Percentiles rank a stretch among this genome's conserved stretches.
phyloP scores from a whole-genome alignment of 1,140 invertebrate species.

The Chironomus striatipennis region DNA sequence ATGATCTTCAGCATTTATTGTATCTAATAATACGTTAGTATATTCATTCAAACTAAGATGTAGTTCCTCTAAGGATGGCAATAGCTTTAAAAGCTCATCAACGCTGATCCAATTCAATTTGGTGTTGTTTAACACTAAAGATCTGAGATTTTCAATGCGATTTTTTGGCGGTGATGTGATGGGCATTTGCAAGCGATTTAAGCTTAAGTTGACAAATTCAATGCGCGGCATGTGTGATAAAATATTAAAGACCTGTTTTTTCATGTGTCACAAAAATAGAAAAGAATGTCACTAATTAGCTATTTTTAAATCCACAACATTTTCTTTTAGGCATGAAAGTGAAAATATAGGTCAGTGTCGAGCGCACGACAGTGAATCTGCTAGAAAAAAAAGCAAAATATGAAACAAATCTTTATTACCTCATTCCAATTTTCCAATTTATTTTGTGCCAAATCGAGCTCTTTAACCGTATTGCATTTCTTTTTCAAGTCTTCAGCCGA shows the following conservation, averaged over 20 bases:
- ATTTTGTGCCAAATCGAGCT: slow-evolving; percentile 86
- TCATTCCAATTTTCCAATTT: slow-evolving; percentile 76
- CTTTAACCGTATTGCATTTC: slow-evolving; percentile 76
- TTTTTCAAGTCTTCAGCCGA: slow-evolving; percentile 63
- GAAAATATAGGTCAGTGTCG: slow-evolving; percentile 17
- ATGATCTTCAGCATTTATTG: slow-evolving; percentile 37
- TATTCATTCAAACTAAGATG: slow-evolving; percentile 86
- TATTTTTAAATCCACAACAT: not conserved
- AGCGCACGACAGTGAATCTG: slow-evolving; percentile 6
- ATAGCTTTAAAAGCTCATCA: slow-evolving; percentile 60
- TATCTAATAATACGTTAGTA: slow-evolving; percentile 48
- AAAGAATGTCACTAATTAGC: not conserved
- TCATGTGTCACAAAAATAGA: slow-evolving; percentile 24
- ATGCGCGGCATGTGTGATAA: slow-evolving; percentile 76
- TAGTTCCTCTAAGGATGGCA: slow-evolving; percentile 75
- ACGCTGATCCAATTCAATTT: slow-evolving; percentile 74
- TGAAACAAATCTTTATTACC: slow-evolving; percentile 42
- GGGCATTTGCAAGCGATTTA: slow-evolving; percentile 67
- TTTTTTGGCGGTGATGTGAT: slow-evolving; percentile 41
- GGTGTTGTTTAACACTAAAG: slow-evolving; percentile 79
- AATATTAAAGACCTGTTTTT: slow-evolving; percentile 66
- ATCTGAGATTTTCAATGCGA: slow-evolving; percentile 53
- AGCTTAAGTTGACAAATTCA: slow-evolving; percentile 83
- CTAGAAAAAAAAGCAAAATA: not conserved
- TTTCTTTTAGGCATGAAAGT: not conserved